Evolutionary conservation across 2,888 invertebrate genomes (phyloP).

Genomic region (Cryptus viduatorius): DNA sequence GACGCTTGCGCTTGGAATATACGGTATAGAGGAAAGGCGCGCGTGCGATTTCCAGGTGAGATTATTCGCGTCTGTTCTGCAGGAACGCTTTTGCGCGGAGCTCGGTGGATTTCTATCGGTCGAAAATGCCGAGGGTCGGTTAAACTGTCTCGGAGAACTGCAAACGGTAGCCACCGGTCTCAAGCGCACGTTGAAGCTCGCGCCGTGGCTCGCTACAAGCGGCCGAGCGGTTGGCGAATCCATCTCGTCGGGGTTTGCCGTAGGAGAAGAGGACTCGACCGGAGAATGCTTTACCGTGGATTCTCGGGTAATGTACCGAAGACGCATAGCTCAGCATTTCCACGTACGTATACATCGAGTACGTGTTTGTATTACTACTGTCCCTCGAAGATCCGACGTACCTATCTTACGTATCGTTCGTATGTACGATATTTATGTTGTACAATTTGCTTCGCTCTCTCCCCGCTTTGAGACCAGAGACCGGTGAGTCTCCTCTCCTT

Average conservation of each 20-base stretch:
- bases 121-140: conserved; percentile 48
- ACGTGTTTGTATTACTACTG: conserved; percentile 15
- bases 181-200: conserved; percentile 23
- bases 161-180: conserved; percentile 48
- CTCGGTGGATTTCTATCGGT: conserved; percentile 32
- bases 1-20: conserved; percentile 12
- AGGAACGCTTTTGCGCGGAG: conserved; percentile 29
- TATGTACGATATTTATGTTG: conserved; percentile 69
- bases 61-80: conserved; percentile 56
- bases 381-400: conserved; percentile 4
- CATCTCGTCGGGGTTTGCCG: conserved; percentile 12
- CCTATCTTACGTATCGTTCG: conserved; percentile 9
- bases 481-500: conserved; percentile 17
- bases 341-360: conserved; percentile 61
- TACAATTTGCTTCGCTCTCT: conserved; percentile 70
- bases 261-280: conserved; percentile 45
- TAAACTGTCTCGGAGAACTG: conserved; percentile 45
- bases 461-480: conserved; percentile 35
- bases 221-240: conserved; percentile 14
- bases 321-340: conserved; percentile 67
- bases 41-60: conserved; percentile 67
- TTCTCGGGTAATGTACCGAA: conserved; percentile 69
- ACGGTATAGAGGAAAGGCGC: conserved; percentile 15
- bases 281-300: conserved; percentile 67
- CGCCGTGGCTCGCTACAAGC: neutral